Base-by-base conservation (phyloP, 2,113 vertebrate genomes). In the Pachypanchax playfairii region DNA sequence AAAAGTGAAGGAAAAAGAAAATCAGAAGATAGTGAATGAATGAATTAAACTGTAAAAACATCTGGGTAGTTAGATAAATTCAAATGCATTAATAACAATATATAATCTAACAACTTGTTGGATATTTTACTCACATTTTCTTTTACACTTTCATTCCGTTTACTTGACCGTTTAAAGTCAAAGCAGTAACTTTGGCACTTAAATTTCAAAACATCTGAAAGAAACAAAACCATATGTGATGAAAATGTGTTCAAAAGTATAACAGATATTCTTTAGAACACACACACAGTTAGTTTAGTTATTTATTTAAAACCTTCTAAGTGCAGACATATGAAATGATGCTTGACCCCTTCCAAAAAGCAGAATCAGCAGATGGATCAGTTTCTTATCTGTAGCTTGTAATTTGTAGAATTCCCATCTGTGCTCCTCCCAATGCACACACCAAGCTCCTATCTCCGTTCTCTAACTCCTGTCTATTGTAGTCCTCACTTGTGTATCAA, bases 401-500 rank as follows among this genome's bases (percentile, higher is more conserved):
- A 35, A 71, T 79, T 73, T 38, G 41, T 48, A 47, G 17, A 48
- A 43, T 64, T 73, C 61, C 59, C 57, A 52, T 50, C 50, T 17
- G 51, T 28, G 24, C 59, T 53, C 65, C 36, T 60, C 38, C 69
- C 41, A 48, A 6, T 26, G 17, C 25, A 63, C 61, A 67, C 55
- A 68, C 33, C 14, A 14, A 20, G 33, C 77, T 46, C 54, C 70
- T 56, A 62, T 73, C 72, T 77, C 73, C 60, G 52, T 67, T 67
- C 70, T 78, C 70, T 67, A 76, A 70, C 76, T 75, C 62, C 59
- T 70, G 67, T 79, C 80, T 84, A 69, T 83, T 55, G 46, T 60
- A 43, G 51, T 24, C 55, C 69, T 76, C 70, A 76, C 79, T 76
- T 84, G 79, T 87, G 83, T 87, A 88, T 88, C 77, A 79, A 85